Evolutionary conservation across 2,113 vertebrate species (phyloP).

Genomic region (Dicrurus megarhynchus): DNA sequence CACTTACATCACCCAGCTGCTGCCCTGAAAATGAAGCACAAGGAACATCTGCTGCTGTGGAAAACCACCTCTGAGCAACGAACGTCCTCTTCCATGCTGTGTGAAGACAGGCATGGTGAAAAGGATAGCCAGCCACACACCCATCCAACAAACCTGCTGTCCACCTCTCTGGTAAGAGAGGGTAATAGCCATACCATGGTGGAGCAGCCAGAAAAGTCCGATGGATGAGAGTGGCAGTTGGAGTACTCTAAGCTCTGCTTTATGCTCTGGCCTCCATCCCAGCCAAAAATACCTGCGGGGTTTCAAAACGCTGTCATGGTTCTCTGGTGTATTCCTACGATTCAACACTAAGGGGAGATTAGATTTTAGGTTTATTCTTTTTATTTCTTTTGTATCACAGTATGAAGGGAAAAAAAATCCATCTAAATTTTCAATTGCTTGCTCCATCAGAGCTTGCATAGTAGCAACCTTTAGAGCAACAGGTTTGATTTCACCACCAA

Average conservation of each 20-base stretch:
- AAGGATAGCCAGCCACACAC: background rate
- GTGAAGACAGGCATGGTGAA: background rate
- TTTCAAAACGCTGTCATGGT: background rate
- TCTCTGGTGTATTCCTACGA: fast-evolving
- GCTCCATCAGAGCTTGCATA: background rate
- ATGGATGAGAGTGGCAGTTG: background rate
- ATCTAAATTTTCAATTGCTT: background rate
- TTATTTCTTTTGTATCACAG: background rate
- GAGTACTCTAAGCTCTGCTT: background rate
- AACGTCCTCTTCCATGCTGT: background rate
- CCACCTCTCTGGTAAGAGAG: background rate
- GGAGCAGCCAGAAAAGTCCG: background rate
- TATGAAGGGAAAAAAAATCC: background rate
- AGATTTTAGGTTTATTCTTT: background rate
- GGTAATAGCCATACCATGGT: background rate
- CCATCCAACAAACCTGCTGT: background rate
- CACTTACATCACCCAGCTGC: background rate
- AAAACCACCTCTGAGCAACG: background rate
- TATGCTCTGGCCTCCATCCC: fast-evolving
- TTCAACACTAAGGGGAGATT: background rate
- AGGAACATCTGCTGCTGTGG: background rate
- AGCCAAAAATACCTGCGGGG: background rate
- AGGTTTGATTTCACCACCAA: background rate
- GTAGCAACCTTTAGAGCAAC: background rate
- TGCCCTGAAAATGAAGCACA: background rate